Evolutionary conservation across 2,113 vertebrate species (phyloP), one percentile per base, ranked within the genome.

Genomic region (Xenopus tropicalis): DNA sequence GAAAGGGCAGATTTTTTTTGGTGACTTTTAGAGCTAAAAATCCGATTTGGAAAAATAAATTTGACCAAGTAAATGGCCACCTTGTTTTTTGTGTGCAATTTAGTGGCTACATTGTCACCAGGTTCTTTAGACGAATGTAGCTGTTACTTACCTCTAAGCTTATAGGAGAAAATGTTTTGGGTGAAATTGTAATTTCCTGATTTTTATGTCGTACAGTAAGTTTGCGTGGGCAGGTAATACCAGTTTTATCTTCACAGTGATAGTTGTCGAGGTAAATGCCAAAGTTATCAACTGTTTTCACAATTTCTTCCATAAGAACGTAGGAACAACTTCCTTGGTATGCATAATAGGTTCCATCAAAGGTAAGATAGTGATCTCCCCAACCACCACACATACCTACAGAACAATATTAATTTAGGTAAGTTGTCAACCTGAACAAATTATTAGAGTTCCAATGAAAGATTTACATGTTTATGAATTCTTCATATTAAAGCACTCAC

Each of bases 301-400:
- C 1, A 66, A 90, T 84, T 83, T 97, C 92, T 81, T 97, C 90
- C 86, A 97, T 90, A 68, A 98, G 89, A 62, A 93, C 76, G 0
- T 98, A 98, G 0, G 94, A 94, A 78, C 96, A 98, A 79, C 94
- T 96, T 51, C 95, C 96, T 88, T 97, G 94, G 79, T 91, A 93
- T 81, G 90, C 97, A 80, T 98, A 98, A 84, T 91, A 96, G 0
- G 82, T 59, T 43, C 95, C 95, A 74, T 98, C 96, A 84, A 98
- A 98, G 71, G 96, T 98, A 71, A 85, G 78, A 74, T 93, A 96
- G 85, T 98, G 96, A 82, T 97, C 95, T 66, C 95, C 96, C 96
- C 95, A 98, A 69, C 96, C 96, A 17, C 91, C 88, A 84, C 97
- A 98, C 71, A 87, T 89, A 79, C 97, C 96, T 98, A 77, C 42